Evolutionary conservation across 2,113 vertebrate species (phyloP), one percentile per base, ranked within the genome.

Genomic region (Ardeotis arabs): DNA sequence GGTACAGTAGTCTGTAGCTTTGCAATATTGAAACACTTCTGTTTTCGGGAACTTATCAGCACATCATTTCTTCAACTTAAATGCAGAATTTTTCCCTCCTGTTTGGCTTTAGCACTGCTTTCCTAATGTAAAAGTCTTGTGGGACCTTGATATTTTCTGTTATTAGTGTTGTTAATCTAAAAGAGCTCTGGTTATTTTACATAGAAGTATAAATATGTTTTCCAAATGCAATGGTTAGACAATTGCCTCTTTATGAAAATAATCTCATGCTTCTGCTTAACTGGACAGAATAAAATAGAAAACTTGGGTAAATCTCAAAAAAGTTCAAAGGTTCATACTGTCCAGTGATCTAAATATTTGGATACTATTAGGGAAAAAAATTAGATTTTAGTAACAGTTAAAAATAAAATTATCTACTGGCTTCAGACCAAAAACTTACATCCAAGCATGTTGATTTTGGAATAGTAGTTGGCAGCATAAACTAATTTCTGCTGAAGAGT

Each of bases 1-100:
- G 99, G 99, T 99, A 99, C 97, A 92, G 94, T 98, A 60, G 50
- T 84, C 89, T 87, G 29, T 14, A 86, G 27, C 18, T 80, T 69
- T 91, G 27, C 7, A 68, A 31, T 86, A 62, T 59, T 66, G 45
- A 96, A 96, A 87, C 72, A 9, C 10, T 41, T 94, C 23, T 87
- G 50, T 88, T 90, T 89, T 79, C 0, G 0, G 39, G 68, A 74
- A 88, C 5, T 79, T 73, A 86, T 21, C 18, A 90, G 25, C 37
- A 69, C 3, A 10, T 47, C 3, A 13, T 8, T 90, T 84, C 58
- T 84, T 82, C 45, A 69, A 41, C 6, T 92, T 64, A 76, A 87
- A 68, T 29, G 24, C 9, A 78, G 14, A 12, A 66, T 8, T 69
- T 69, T 96, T 79, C 63, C 59, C 87, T 93, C 62, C 77, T 92